A percentile compares a stretch with the other conserved stretches of the same genome.
These are phyloP conservation scores for Monochamus saltuarius DNA, from an alignment of 1,140 invertebrate species.

Conservation along the genomic window DNA sequence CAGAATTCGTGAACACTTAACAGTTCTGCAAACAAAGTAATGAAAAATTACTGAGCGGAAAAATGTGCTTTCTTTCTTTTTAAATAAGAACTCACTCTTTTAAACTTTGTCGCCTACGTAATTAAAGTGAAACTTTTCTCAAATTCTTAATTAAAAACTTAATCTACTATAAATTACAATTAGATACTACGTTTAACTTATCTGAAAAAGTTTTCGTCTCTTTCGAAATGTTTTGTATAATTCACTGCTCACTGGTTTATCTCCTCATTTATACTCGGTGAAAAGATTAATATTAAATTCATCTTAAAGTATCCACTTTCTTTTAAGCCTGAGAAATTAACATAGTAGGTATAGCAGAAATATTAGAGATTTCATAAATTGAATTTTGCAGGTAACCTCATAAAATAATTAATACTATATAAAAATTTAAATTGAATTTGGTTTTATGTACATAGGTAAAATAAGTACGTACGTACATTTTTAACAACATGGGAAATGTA, in stretches of 20 bases:
- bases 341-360: no score
- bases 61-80: slow-evolving; percentile 1
- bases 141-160: slow-evolving; percentile 14
- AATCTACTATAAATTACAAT: slow-evolving; percentile 14
- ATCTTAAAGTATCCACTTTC: no score
- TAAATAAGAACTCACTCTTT: slow-evolving; percentile 2
- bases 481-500: no score
- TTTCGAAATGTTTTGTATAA: not conserved
- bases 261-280: no score
- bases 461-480: no score
- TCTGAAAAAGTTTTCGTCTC: slow-evolving; percentile 8
- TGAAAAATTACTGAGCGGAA: slow-evolving; percentile 5
- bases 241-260: not conserved
- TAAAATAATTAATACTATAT: no score
- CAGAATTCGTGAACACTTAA: not conserved
- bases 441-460: no score
- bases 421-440: no score
- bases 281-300: no score
- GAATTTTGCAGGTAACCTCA: no score
- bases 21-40: slow-evolving; percentile 7
- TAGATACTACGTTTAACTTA: slow-evolving; percentile 7
- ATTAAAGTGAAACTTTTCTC: slow-evolving; percentile 12
- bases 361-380: no score
- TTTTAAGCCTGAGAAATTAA: no score
- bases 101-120: slow-evolving; percentile 9